Base-by-base conservation (phyloP, 2,888 invertebrate genomes). In the Drosophila limbata region DNA sequence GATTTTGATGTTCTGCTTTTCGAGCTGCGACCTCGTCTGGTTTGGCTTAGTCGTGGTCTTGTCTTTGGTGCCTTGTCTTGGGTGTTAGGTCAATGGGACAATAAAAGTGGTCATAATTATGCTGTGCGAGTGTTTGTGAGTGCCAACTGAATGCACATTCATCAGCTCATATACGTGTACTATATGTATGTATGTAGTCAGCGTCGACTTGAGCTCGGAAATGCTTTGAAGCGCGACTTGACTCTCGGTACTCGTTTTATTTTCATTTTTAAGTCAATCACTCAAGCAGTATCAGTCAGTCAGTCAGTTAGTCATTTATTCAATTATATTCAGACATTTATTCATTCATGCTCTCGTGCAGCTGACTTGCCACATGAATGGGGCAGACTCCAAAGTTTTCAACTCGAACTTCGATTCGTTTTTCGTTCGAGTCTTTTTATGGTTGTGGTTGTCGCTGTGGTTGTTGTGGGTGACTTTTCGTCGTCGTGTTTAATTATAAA, bases 21-120 rank as follows among this genome's bases (percentile, higher is more conserved):
- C 15, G 52, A 64, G 70, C 48, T 60, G 44, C 17, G 61, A 53
- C 66, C 57, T 55, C 52, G 59, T 69, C 68, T 52, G 50, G 45
- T 66, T 63, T 19, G 8, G 28, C 37, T 25, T 63, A 50, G 53
- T 37, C 40, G 35, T 13, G 53, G 31, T 47, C 45, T 47, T 42
- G 25, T 25, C 25, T 25, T 25, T 25, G 25, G 25, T 25, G 67
- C 66, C 48, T 67, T 69, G 60, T 63, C 62, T 77, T 86, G 78
- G 79, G 74, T 78, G 84, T 84, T 87, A 53, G 85, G 85, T 84
- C 87, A 85, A 87, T 85, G 84, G 82, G 82, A 87, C 87, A 85
- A 82, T 86, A 84, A 77, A 85, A 85, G 72, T 67, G 69, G 56
- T 57, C 62, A 84, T 78, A 84, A 84, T 81, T 73, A 79, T 65